Conservation (phyloP, 2,113 vertebrate genomes). For the Corapipo altera region DNA sequence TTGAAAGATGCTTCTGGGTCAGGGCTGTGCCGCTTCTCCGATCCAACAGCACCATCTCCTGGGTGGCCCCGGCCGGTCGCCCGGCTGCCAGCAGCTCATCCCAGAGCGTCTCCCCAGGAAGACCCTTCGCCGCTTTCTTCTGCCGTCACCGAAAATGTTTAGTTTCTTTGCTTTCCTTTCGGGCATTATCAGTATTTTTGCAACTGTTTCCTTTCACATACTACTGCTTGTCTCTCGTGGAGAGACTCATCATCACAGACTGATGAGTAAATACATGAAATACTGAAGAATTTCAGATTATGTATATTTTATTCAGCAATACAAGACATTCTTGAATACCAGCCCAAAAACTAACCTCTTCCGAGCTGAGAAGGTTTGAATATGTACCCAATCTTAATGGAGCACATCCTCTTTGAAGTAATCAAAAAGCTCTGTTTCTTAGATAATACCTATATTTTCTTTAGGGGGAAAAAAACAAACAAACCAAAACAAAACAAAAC, state of each 20-base stretch:
- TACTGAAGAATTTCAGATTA: background rate
- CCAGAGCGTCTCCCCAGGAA: background rate
- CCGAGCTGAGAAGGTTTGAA: background rate
- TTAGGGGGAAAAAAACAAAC: background rate
- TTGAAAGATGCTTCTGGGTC: conserved; percentile 44
- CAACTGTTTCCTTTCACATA: background rate
- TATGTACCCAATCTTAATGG: background rate
- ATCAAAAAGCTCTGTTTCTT: background rate
- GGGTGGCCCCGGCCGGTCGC: background rate
- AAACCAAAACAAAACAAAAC: background rate
- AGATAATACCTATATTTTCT: background rate
- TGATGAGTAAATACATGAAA: background rate
- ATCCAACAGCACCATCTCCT: conserved; percentile 65
- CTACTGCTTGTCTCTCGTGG: background rate
- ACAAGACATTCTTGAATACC: background rate
- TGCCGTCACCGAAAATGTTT: background rate
- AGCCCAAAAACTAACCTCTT: background rate
- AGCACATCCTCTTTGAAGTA: background rate
- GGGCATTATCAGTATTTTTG: background rate
- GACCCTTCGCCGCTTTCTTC: background rate
- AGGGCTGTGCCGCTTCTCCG: background rate
- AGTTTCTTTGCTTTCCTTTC: background rate
- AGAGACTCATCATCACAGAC: background rate
- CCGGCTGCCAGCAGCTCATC: background rate
- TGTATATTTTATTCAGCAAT: background rate